Conservation (phyloP, 2,797 vertebrate genomes). For the Eospalax fontanierii region DNA sequence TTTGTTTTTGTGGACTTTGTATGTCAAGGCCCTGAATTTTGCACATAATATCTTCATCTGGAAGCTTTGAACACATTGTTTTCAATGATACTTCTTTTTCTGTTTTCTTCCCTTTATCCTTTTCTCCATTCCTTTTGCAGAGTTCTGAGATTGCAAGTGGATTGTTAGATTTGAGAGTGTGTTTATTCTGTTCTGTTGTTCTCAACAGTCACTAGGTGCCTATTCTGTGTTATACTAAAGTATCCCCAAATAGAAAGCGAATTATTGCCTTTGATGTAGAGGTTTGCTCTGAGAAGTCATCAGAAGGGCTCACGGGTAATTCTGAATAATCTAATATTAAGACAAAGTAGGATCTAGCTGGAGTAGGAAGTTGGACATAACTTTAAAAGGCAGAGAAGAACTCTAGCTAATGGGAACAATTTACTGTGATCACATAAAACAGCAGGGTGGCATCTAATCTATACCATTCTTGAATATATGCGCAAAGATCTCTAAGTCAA, state of each 20-base stretch:
- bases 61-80: not conserved
- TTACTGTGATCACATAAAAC: not conserved
- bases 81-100: not conserved
- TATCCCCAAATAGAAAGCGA: not conserved
- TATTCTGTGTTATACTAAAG: not conserved
- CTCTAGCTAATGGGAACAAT: not conserved
- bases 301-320: fast-evolving
- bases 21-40: not conserved
- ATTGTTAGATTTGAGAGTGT: not conserved
- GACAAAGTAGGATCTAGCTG: not conserved
- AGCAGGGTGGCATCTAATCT: not conserved
- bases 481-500: not conserved
- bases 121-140: not conserved
- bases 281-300: not conserved
- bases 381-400: not conserved
- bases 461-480: not conserved
- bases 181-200: conserved; percentile 31
- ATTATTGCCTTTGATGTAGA: not conserved
- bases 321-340: not conserved
- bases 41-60: not conserved
- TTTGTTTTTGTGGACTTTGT: not conserved
- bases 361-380: not conserved
- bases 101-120: not conserved
- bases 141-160: not conserved
- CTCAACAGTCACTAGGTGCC: not conserved